A percentile compares a stretch with the other conserved stretches of the same genome.
Evolutionary conservation across 1,140 invertebrate genomes (phyloP).

Genomic region (Brachionus rubens): DNA sequence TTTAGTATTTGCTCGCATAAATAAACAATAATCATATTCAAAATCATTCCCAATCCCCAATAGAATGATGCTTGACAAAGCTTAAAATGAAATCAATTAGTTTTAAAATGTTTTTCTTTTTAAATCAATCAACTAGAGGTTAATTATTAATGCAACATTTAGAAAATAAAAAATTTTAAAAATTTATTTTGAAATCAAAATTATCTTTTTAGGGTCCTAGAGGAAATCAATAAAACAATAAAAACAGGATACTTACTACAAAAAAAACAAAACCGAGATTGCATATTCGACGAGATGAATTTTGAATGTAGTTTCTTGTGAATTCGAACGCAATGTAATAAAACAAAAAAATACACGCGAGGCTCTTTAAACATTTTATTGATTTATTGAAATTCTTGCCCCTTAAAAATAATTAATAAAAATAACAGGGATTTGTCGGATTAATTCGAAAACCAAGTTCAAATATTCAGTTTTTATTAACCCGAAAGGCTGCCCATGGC

Average conservation of each 20-base stretch:
- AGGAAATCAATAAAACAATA: background rate
- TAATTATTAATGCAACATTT: no score
- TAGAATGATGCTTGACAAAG: background rate
- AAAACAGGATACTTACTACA: background rate
- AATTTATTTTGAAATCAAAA: no score
- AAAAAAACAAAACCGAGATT: conserved; percentile 21
- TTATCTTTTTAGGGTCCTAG: no score
- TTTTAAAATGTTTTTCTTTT: background rate
- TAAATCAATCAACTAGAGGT: no score
- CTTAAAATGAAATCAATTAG: background rate
- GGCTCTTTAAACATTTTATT: background rate
- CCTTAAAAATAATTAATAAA: no score
- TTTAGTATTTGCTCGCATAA: background rate
- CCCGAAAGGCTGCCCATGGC: no score
- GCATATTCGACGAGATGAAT: conserved; percentile 18
- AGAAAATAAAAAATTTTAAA: no score
- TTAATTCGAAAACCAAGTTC: no score
- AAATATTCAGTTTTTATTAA: no score
- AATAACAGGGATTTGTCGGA: no score
- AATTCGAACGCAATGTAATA: background rate
- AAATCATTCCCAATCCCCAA: conserved; percentile 51
- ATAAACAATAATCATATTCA: background rate
- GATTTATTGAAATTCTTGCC: background rate
- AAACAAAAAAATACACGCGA: background rate
- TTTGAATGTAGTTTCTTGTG: conserved; percentile 22